Percentiles rank a stretch among this genome's conserved stretches.
Conservation (phyloP, 2,888 invertebrate genomes). For the Sialis lutaria region DNA sequence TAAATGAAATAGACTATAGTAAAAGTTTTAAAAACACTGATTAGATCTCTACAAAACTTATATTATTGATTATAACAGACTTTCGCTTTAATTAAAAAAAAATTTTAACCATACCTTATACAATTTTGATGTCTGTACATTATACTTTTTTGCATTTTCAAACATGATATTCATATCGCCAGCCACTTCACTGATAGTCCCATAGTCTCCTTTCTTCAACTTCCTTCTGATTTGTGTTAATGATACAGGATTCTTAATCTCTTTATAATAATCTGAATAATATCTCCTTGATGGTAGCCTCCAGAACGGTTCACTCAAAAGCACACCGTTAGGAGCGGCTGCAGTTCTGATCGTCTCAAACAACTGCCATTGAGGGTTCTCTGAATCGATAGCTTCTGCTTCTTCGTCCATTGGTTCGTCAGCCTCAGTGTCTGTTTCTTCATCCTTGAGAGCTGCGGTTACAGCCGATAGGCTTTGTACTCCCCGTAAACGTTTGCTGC, state of each 20-base stretch:
- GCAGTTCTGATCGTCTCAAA: conserved; percentile 64
- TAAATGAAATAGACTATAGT: too few species aligned
- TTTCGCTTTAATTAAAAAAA: neutral
- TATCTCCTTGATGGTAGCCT: conserved; percentile 77
- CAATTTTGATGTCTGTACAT: conserved; percentile 59
- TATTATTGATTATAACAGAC: too few species aligned
- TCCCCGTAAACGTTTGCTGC: conserved; percentile 36
- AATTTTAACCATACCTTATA: conserved; percentile 43
- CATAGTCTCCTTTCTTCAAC: conserved; percentile 65
- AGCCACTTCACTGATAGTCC: conserved; percentile 73
- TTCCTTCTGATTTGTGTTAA: conserved; percentile 78
- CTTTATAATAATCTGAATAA: conserved; percentile 95
- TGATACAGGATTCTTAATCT: conserved; percentile 91
- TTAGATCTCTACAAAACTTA: too few species aligned
- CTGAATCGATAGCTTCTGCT: conserved; percentile 29
- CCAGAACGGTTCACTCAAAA: conserved; percentile 85
- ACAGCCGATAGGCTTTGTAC: conserved; percentile 37
- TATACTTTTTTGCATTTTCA: conserved; percentile 89
- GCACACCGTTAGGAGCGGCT: conserved; percentile 45
- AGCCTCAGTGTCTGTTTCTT: conserved; percentile 42
- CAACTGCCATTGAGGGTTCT: conserved; percentile 81
- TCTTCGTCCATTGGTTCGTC: conserved; percentile 29
- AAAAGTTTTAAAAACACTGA: too few species aligned
- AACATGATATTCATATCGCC: conserved; percentile 93
- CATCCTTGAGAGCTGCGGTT: conserved; percentile 41